Evolutionary conservation across 2,888 invertebrate species (phyloP), one percentile per base, ranked within the genome.

Genomic region (Patella caerulea): DNA sequence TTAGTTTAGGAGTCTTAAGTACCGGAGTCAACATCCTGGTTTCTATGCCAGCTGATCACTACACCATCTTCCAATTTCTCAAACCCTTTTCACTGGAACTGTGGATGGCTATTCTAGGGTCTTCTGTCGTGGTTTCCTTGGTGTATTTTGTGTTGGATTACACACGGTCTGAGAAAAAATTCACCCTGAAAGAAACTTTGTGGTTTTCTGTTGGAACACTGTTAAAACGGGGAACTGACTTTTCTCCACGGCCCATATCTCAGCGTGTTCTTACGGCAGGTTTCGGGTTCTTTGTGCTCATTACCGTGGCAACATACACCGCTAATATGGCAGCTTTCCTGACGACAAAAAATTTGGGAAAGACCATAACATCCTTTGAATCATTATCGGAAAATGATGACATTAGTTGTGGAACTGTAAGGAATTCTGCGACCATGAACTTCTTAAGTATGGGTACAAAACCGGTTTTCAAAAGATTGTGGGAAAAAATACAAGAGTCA

Each of bases 251-350:
- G 24, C 83, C 83, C 3, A 82, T 86, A 2, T 88, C 89, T 0
- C 89, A 88, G 77, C 77, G 89, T 17, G 87, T 89, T 59, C 78
- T 89, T 11, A 87, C 89, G 0, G 86, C 85, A 1, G 88, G 89
- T 19, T 89, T 87, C 76, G 82, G 87, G 14, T 89, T 89, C 80
- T 89, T 89, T 74, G 89, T 89, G 15, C 81, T 89, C 12, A 88
- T 89, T 29, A 89, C 88, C 2, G 87, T 89, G 11, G 88, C 88
- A 24, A 88, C 88, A 34, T 89, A 89, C 73, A 89, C 89, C 0
- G 89, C 89, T 29, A 89, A 89, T 80, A 86, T 89, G 87, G 89
- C 89, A 3, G 89, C 89, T 54, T 89, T 89, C 76, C 79, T 89
- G 72, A 89, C 89, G 17, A 89, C 86, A 56, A 85, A 84, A 77